Conservation (phyloP, 2,113 vertebrate species). For the Perca flavescens region DNA sequence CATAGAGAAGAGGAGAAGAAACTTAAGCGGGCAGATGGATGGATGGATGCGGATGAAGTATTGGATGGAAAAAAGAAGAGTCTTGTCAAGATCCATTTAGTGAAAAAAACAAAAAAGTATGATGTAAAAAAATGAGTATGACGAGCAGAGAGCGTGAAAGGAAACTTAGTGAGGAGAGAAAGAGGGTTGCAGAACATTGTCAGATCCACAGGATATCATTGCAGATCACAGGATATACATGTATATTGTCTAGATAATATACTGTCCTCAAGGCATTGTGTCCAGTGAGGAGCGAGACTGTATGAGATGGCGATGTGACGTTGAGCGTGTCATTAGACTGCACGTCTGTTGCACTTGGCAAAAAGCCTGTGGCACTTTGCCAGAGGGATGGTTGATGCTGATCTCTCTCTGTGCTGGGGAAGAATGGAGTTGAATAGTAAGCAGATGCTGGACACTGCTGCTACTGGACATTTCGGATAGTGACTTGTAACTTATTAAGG, state of each 20-base stretch:
- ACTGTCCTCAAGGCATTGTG: constrained; percentile 18
- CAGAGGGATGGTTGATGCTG: constrained; percentile 36
- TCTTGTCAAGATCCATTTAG: neutral
- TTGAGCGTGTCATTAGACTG: constrained; percentile 24
- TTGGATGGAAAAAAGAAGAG: too few species aligned
- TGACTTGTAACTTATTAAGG: neutral
- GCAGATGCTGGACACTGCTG: constrained; percentile 16
- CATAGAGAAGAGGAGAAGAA: neutral
- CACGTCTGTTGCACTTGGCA: constrained; percentile 60
- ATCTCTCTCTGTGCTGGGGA: constrained; percentile 7
- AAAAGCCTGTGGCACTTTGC: constrained; percentile 54
- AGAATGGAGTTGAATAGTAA: constrained; percentile 26
- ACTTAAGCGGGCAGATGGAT: too few species aligned
- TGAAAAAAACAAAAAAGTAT: too few species aligned
- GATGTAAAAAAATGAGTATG: too few species aligned
- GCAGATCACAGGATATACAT: neutral
- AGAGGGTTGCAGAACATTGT: neutral
- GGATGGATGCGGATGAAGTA: too few species aligned
- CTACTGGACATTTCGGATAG: neutral
- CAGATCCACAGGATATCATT: too few species aligned
- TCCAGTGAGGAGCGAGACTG: constrained; percentile 14
- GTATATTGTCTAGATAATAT: neutral
- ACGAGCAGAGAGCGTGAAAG: too few species aligned
- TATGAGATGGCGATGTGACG: constrained; percentile 25
- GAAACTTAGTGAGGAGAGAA: too few species aligned